A percentile compares a stretch with the other conserved stretches of the same genome.
Conservation (phyloP, 2,113 vertebrate genomes). For the Gymnocephalus cernua region DNA sequence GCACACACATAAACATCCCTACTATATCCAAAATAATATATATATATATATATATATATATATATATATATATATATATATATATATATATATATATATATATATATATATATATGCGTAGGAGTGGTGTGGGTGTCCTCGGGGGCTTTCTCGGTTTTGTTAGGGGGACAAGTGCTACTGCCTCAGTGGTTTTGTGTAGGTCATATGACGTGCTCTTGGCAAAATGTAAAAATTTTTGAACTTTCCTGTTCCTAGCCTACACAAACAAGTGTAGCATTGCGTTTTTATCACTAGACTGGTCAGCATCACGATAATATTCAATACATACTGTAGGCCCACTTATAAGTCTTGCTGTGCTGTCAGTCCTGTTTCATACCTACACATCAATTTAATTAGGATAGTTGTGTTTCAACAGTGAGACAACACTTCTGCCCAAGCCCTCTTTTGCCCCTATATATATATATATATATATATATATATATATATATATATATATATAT, state of each 20-base stretch:
- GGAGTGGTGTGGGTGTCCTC: slow-evolving; percentile 6
- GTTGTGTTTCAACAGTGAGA: neutral
- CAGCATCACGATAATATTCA: neutral
- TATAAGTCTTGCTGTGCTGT: neutral
- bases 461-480: too few species aligned
- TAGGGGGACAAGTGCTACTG: neutral
- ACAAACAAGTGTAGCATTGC: slow-evolving; percentile 38
- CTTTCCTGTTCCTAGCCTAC: slow-evolving; percentile 10
- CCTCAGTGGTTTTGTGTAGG: slow-evolving; percentile 33
- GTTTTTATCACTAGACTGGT: neutral
- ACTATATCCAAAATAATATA: neutral
- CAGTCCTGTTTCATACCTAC: neutral
- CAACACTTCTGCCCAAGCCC: neutral
- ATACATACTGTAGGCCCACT: neutral
- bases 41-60: neutral
- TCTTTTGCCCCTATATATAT: too few species aligned
- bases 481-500: neutral
- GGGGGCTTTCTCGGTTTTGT: slow-evolving; percentile 48
- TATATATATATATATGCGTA: too few species aligned
- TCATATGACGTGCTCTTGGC: slow-evolving; percentile 50
- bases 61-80: neutral
- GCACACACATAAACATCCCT: neutral
- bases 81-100: neutral
- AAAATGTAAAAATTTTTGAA: slow-evolving; percentile 58
- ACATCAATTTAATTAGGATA: neutral